These are phyloP conservation scores for Bujurquina vittata DNA, from an alignment of 2,113 vertebrate genomes.

Conservation along the genomic window DNA sequence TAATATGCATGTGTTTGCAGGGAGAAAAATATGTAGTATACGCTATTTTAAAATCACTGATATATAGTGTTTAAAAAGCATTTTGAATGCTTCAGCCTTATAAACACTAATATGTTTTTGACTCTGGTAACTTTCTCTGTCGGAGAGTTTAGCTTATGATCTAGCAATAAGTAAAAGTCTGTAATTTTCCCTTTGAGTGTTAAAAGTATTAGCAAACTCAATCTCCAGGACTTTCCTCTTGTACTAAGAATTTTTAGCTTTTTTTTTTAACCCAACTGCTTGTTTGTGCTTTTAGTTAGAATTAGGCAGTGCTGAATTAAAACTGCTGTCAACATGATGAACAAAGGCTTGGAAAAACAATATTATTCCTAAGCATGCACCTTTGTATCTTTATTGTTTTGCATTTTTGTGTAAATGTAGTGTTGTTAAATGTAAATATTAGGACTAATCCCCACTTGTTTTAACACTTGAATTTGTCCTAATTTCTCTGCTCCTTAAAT, in stretches of 20 bases:
- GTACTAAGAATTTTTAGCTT: not conserved
- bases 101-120: not conserved
- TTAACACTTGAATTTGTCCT: constrained; percentile 46
- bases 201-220: not conserved
- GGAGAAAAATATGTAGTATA: not conserved
- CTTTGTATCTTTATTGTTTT: not conserved
- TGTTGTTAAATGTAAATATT: constrained; percentile 9
- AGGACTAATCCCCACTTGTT: constrained; percentile 1
- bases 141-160: not conserved
- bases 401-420: not conserved
- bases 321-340: not conserved
- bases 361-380: not conserved
- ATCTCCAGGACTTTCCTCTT: not conserved
- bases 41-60: not conserved
- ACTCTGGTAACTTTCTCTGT: not conserved
- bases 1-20: not conserved
- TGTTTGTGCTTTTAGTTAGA: not conserved
- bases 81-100: not conserved
- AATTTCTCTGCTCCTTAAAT: constrained; percentile 46
- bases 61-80: not conserved
- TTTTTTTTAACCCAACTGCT: not conserved
- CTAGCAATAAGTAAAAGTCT: not conserved
- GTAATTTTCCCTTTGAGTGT: not conserved
- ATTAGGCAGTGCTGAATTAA: not conserved
- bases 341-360: not conserved